Evolutionary conservation across 2,888 invertebrate species (phyloP).

Genomic region (Camponotus fellah): DNA sequence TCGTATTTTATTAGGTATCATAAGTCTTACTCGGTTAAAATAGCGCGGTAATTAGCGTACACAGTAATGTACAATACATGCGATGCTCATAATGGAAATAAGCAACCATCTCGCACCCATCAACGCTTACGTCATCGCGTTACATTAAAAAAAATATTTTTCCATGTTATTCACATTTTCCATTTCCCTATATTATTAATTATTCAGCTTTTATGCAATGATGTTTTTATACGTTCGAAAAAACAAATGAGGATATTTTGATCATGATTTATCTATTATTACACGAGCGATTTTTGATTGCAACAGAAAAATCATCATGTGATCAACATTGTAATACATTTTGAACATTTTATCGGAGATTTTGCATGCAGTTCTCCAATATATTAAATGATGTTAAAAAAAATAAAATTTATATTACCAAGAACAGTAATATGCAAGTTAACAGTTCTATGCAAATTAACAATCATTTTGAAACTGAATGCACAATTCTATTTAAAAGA

Average conservation of each 20-base stretch:
- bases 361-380: not conserved
- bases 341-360: not conserved
- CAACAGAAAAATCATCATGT: not conserved
- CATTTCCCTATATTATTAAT: not conserved
- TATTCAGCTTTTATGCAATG: not conserved
- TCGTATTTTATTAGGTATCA: constrained; percentile 22
- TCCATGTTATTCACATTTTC: not conserved
- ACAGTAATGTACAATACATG: constrained; percentile 10
- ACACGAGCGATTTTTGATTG: not conserved
- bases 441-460: not conserved
- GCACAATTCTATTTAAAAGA: not conserved
- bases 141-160: constrained; percentile 24
- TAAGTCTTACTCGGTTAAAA: constrained; percentile 39
- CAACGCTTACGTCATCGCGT: constrained; percentile 20
- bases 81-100: constrained; percentile 36
- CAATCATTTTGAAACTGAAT: not conserved
- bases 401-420: not conserved
- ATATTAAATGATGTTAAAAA: not conserved
- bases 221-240: not conserved
- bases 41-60: constrained; percentile 43
- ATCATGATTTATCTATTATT: not conserved
- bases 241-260: not conserved
- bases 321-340: not conserved
- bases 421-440: not conserved
- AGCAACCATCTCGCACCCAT: constrained; percentile 13